phyloP scores from a whole-genome alignment of 1,140 invertebrate genomes.

The Venustaconcha ellipsiformis region DNA sequence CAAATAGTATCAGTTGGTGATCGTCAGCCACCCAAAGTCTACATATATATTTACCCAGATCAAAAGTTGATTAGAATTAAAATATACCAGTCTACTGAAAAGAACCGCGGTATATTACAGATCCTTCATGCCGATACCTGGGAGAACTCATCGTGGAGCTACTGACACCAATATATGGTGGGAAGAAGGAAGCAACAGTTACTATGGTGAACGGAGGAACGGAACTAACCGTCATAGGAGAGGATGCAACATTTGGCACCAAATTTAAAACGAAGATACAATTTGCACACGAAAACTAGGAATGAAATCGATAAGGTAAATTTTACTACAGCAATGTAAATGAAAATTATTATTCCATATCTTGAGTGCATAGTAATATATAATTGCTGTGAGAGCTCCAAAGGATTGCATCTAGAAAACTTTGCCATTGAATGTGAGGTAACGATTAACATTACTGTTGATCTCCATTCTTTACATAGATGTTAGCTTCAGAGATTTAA shows the following conservation, averaged over 20 bases:
- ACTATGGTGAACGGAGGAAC: conserved; percentile 24
- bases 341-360: too few species aligned
- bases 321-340: too few species aligned
- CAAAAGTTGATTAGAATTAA: conserved; percentile 2
- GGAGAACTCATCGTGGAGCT: conserved; percentile 19
- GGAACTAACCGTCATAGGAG: conserved; percentile 9
- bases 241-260: background rate
- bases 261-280: too few species aligned
- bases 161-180: background rate
- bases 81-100: conserved; percentile 1
- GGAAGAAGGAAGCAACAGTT: conserved; percentile 4
- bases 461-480: too few species aligned
- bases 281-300: too few species aligned
- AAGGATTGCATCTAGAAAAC: too few species aligned
- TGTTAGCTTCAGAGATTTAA: too few species aligned
- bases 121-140: background rate
- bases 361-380: too few species aligned
- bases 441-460: too few species aligned
- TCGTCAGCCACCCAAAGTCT: background rate
- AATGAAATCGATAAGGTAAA: too few species aligned
- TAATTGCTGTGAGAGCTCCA: too few species aligned
- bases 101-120: conserved; percentile 5
- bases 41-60: conserved; percentile 7
- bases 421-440: too few species aligned
- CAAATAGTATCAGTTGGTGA: conserved; percentile 5